Base-by-base conservation (phyloP, 2,888 invertebrate genomes). In the Tinea semifulvella region DNA sequence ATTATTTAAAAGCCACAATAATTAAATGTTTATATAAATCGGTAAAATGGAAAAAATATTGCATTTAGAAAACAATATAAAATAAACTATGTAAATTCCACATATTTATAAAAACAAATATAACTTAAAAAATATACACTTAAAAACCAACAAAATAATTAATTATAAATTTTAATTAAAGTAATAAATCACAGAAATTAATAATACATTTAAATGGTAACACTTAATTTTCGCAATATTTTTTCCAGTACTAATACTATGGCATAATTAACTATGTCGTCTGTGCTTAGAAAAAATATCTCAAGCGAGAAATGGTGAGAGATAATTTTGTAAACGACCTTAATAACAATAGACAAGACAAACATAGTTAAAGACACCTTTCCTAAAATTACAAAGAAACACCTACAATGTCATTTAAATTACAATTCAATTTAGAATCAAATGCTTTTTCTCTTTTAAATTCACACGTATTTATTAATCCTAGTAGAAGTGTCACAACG, bases 401-500 rank as follows among this genome's bases (percentile, higher is more conserved):
- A 68, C 56, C 66, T 69, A 65, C 59, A 66, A 70, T 73, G 69
- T 72, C 73, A 75, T 77, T 77, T 75, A 70, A 43, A 74, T 71
- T 76, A 74, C 62, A 66, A 61, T 70, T 68, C 69, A 74, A 72
- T 79, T 80, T 79, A 80, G 79, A 80, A 79, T 80, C 73, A 67
- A 74, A 71, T 77, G 79, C 79, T 80, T 79, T 66, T 64, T 63
- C 54, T 57, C 60, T 58, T 65, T 73, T 67, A 61, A 76, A 70
- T 79, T 68, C 74, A 76, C 72, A 74, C 68, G 55, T 44, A 26
- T 47, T 28, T 58, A 70, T 66, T 68, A 66, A 70, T 65, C 65
- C 75, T 79, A 79, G 61, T 60, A 68, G 74, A 65, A 69, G 60
- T 57, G 57, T 68, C 66, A 66, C 26, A 56, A 63, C 61, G 60